Conservation (phyloP, 1,140 invertebrate genomes). For the Sitobion miscanthi region DNA sequence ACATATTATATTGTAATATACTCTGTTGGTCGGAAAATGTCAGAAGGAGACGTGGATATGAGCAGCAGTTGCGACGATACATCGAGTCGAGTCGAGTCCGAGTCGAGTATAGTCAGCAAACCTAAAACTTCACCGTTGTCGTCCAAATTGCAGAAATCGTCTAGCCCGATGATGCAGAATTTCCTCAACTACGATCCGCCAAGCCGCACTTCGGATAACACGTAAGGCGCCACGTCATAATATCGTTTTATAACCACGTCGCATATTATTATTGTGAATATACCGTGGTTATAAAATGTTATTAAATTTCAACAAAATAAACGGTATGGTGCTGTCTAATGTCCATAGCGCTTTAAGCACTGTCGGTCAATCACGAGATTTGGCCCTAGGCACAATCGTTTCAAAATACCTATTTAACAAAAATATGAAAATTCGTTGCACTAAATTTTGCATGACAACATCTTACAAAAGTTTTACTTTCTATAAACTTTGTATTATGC, state of each 20-base stretch:
- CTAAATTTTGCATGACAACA: not conserved
- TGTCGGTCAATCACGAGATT: too few species aligned
- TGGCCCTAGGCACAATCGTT: too few species aligned
- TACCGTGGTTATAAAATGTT: too few species aligned
- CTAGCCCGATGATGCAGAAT: not conserved
- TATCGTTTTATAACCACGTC: too few species aligned
- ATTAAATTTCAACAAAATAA: too few species aligned
- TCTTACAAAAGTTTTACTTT: not conserved
- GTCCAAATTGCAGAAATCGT: not conserved
- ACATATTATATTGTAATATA: too few species aligned
- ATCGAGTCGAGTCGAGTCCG: not conserved
- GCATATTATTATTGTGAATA: too few species aligned
- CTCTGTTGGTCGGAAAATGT: not conserved
- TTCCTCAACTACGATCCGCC: not conserved
- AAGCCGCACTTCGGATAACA: accelerated
- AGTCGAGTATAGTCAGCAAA: not conserved
- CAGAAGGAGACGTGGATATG: not conserved
- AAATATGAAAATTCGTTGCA: not conserved
- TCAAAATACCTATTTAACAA: not conserved
- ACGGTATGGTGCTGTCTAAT: too few species aligned
- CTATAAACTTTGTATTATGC: too few species aligned
- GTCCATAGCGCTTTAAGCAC: too few species aligned
- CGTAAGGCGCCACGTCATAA: not conserved
- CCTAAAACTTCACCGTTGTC: not conserved
- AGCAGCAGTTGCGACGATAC: not conserved